Evolutionary conservation across 2,113 vertebrate genomes (phyloP), one percentile per base, ranked within the genome.

Genomic region (Dryoscopus gambensis): DNA sequence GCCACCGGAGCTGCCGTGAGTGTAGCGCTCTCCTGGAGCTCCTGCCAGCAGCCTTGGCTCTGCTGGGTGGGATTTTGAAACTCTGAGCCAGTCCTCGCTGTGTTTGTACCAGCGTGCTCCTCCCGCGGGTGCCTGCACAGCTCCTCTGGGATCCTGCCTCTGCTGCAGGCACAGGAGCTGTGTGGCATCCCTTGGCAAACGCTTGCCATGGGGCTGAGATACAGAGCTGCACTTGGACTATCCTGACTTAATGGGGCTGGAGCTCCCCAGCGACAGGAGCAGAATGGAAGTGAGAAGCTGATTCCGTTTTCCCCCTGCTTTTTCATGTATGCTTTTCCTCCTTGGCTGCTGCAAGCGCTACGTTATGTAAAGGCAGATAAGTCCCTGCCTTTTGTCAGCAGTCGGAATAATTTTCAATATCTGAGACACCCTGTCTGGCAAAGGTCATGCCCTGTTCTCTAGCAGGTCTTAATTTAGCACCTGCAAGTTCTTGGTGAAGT

Each of bases 391-490:
- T 93, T 80, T 92, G 83, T 67, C 68, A 95, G 68, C 33, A n/a
- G 73, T 4, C 39, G 39, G 86, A 89, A 95, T 63, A 47, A 81
- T 53, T 87, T 97, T 93, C 86, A 47, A 6, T 92, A 89, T 95
- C 86, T 92, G 69, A 96, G 94, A 81, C 76, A 52, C 69, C 80
- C 76, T 28, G 50, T 81, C 68, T 86, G 64, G 80, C 89, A 84
- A 71, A 96, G 94, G 94, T 96, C 80, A 7, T 56, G 86, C 64
- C 75, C 86, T 93, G 93, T 95, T 96, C 96, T 95, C 83, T 89
- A 35, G 52, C 82, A n/a, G 52, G 31, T 81, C 92, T 95, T 95
- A 89, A 93, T 94, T 92, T 95, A 95, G 94, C 77, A 82, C 74
- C 91, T 65, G 80, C 52, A 68, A 93, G 56, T 47, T 95, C 60